Evolutionary conservation across 2,888 invertebrate species (phyloP).

Genomic region (Polydrusus pterygomalis): DNA sequence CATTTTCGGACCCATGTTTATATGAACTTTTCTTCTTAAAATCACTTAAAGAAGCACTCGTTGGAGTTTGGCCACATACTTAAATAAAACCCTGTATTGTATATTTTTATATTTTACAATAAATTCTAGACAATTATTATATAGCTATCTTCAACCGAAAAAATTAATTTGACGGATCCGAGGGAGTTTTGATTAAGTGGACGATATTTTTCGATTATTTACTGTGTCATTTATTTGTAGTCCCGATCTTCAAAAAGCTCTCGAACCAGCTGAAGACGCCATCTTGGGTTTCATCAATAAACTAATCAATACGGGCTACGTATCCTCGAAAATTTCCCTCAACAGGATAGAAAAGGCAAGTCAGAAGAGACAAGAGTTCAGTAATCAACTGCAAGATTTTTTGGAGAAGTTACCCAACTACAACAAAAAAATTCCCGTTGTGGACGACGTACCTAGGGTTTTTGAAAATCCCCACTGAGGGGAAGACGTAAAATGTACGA

Average conservation of each 20-base stretch:
- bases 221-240: slow-evolving; percentile 48
- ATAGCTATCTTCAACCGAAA: too few species aligned
- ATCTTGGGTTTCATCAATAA: slow-evolving; percentile 61
- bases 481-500: neutral
- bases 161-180: too few species aligned
- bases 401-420: slow-evolving; percentile 55
- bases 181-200: too few species aligned
- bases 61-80: too few species aligned
- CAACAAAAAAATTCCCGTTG: slow-evolving; percentile 8
- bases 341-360: slow-evolving; percentile 58
- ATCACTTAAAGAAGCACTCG: too few species aligned
- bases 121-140: too few species aligned
- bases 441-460: slow-evolving; percentile 28
- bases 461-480: neutral
- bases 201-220: neutral
- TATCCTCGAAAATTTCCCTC: slow-evolving; percentile 59
- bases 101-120: too few species aligned
- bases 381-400: slow-evolving; percentile 58
- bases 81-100: too few species aligned
- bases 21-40: too few species aligned
- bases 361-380: slow-evolving; percentile 57
- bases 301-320: slow-evolving; percentile 61
- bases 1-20: too few species aligned
- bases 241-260: slow-evolving; percentile 37
- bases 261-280: slow-evolving; percentile 59